A percentile compares a stretch with the other conserved stretches of the same genome.
Evolutionary conservation across 2,113 vertebrate genomes (phyloP).

Genomic region (Bufo bufo): DNA sequence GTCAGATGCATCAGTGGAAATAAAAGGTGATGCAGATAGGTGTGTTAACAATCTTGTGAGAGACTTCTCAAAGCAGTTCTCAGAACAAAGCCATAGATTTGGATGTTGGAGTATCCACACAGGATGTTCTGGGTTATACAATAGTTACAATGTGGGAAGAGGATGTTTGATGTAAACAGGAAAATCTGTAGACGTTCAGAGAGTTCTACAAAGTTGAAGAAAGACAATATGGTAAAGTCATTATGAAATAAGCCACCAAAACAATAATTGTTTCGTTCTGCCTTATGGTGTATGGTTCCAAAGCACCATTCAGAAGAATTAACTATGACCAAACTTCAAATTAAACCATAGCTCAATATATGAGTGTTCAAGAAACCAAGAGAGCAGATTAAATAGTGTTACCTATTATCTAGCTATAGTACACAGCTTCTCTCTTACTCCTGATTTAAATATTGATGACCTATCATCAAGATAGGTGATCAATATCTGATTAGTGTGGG

Average conservation of each 20-base stretch:
- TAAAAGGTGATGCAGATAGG: slow-evolving; percentile 48
- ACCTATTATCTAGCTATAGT: too few species aligned
- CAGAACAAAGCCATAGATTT: slow-evolving; percentile 51
- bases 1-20: slow-evolving; percentile 34
- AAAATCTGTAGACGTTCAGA: slow-evolving; percentile 58
- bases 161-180: slow-evolving; percentile 58
- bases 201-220: slow-evolving; percentile 12
- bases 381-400: too few species aligned
- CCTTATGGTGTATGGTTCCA: neutral
- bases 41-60: slow-evolving; percentile 56
- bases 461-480: too few species aligned
- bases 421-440: too few species aligned
- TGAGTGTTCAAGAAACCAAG: neutral
- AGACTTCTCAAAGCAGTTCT: slow-evolving; percentile 44
- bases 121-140: slow-evolving; percentile 55
- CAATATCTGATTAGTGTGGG: too few species aligned
- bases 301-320: neutral
- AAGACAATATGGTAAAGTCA: slow-evolving; percentile 49
- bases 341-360: neutral
- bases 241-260: slow-evolving; percentile 32
- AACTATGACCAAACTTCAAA: neutral
- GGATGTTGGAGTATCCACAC: slow-evolving; percentile 46
- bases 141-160: slow-evolving; percentile 58
- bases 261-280: neutral
- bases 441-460: too few species aligned